Percentiles rank a stretch among this genome's conserved stretches.
Conservation (phyloP, 2,888 invertebrate species). For the Himalopsyche anomala region DNA sequence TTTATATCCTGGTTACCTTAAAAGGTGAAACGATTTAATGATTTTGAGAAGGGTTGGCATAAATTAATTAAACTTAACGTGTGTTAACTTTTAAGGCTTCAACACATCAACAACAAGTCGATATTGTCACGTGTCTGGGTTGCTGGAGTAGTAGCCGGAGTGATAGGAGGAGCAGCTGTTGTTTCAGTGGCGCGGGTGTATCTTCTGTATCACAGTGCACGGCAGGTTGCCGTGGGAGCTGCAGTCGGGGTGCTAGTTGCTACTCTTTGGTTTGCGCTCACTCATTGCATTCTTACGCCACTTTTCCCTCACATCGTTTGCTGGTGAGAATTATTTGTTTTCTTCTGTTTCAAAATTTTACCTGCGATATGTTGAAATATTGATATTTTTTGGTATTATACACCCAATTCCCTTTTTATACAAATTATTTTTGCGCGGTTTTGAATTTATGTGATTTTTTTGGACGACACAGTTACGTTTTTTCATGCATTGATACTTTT, state of each 20-base stretch:
- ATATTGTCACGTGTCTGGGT: slow-evolving; percentile 86
- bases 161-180: slow-evolving; percentile 77
- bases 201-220: slow-evolving; percentile 89
- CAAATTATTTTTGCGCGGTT: no score
- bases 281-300: slow-evolving; percentile 88
- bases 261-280: slow-evolving; percentile 87
- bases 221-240: slow-evolving; percentile 89
- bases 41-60: no score
- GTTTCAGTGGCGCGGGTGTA: slow-evolving; percentile 87
- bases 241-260: slow-evolving; percentile 86
- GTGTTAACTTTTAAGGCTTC: slow-evolving; percentile 79
- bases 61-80: not conserved
- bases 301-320: slow-evolving; percentile 90
- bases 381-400: no score
- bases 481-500: no score
- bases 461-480: no score
- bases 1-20: no score
- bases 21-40: no score
- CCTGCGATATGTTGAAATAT: no score
- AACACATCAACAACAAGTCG: slow-evolving; percentile 88
- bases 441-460: no score
- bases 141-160: slow-evolving; percentile 80
- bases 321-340: slow-evolving; percentile 80
- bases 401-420: no score
- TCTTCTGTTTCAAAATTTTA: not conserved